Evolutionary conservation across 2,797 vertebrate genomes (phyloP), one percentile per base, ranked within the genome.

Genomic region (Siniperca scherzeri): DNA sequence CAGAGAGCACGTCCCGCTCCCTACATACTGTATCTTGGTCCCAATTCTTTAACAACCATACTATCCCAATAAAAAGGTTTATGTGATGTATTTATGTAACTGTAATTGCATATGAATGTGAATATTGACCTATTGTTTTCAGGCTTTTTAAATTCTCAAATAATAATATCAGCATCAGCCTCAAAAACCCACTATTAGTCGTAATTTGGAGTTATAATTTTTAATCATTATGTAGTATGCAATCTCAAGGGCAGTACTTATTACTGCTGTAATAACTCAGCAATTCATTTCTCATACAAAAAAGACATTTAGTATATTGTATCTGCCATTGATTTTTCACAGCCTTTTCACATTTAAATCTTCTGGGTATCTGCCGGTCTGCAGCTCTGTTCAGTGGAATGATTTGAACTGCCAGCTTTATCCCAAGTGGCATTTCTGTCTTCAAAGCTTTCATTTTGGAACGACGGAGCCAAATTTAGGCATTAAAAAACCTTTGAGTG

Each of bases 401-500:
- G 22, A 65, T 80, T 33, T 55, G 57, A 68, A 36, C 10, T 2
- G 40, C 52, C 72, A 69, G 70, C 16, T 72, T 85, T 36, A 72
- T 78, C 74, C 75, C 50, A 27, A 19, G 62, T 27, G 71, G 73
- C 61, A 48, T 74, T 74, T 85, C 55, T 52, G 44, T 70, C 70
- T 80, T 82, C 76, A 82, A 65, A 83, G 77, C 52, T 77, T 82
- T 84, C 21, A 57, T 55, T 76, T 55, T 44, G 16, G 5, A 81
- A 17, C 2, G 59, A 42, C 16, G 11, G 44, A 70, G 62, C 50
- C 67, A 87, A 74, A 78, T 70, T 73, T 50, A 27, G 65, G 62
- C 72, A 82, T 85, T 83, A 80, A 77, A 83, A 77, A 83, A 69
- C 5, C 53, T 64, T 70, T 50, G 68, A 50, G 65, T n/a, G 60